phyloP scores from a whole-genome alignment of 23 tunicate species.

The Styela clava region DNA sequence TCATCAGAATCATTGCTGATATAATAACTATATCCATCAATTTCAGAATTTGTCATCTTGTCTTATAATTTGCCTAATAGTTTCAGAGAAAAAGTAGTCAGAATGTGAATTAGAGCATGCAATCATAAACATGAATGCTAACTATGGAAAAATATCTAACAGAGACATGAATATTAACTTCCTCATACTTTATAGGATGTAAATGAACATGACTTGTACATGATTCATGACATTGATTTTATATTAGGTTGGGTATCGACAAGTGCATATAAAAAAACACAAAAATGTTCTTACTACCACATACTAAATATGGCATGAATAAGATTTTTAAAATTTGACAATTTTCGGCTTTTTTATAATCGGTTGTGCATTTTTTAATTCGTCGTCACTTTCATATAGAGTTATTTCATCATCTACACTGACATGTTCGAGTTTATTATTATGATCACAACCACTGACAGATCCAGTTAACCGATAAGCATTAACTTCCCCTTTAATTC shows the following conservation, averaged over 20 bases:
- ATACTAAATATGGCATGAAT: no score
- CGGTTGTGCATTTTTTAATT: not conserved
- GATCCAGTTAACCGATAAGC: slow-evolving; percentile 31
- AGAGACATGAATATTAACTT: no score
- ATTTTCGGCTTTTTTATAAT: slow-evolving; percentile 50
- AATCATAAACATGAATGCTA: no score
- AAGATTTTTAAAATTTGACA: slow-evolving; percentile 44
- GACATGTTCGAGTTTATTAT: slow-evolving; percentile 10
- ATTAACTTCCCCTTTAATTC: slow-evolving; percentile 59
- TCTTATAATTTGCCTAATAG: not conserved
- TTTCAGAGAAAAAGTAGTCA: no score
- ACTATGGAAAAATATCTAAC: no score
- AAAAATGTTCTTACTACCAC: no score
- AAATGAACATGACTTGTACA: no score
- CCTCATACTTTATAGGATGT: no score
- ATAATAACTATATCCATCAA: slow-evolving; percentile 89
- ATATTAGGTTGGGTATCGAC: no score
- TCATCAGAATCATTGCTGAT: slow-evolving; percentile 75
- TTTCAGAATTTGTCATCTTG: not conserved
- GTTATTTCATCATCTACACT: slow-evolving; percentile 76
- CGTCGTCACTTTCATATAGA: slow-evolving; percentile 57
- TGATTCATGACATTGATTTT: no score
- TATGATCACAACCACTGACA: not conserved
- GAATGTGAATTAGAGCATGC: no score
- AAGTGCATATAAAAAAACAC: no score